phyloP scores from a whole-genome alignment of 2,113 vertebrate species.

The Siniperca knerii region DNA sequence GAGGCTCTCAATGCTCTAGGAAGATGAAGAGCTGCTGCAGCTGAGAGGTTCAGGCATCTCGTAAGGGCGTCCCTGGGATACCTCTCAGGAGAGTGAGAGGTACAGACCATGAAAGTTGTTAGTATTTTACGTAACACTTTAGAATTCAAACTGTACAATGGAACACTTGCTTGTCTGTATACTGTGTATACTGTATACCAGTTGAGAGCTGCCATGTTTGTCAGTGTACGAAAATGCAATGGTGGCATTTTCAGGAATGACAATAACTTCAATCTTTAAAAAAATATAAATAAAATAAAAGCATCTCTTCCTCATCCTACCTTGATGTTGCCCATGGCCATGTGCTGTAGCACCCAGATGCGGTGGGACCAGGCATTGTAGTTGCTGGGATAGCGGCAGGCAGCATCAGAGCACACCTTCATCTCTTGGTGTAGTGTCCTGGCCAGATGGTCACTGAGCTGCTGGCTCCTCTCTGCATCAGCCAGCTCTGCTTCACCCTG shows the following conservation, averaged over 20 bases:
- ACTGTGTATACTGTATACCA: too few species aligned
- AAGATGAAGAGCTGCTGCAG: too few species aligned
- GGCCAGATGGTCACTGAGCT: conserved; percentile 83
- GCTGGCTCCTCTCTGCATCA: conserved; percentile 59
- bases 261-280: background rate
- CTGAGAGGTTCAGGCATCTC: too few species aligned
- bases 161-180: too few species aligned
- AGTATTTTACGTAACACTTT: too few species aligned
- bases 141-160: too few species aligned
- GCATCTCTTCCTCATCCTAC: conserved; percentile 74
- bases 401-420: conserved; percentile 93
- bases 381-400: conserved; percentile 95
- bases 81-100: too few species aligned
- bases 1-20: too few species aligned
- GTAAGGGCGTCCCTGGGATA: too few species aligned
- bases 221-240: background rate
- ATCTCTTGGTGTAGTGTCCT: conserved; percentile 91
- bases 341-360: conserved; percentile 95
- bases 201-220: background rate
- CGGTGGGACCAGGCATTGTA: conserved; percentile 99
- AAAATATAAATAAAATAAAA: background rate
- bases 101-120: too few species aligned
- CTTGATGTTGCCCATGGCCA: conserved; percentile 92
- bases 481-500: conserved; percentile 72
- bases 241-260: background rate